Base-by-base conservation (phyloP, 1,140 invertebrate species). In the Heliconius himera region DNA sequence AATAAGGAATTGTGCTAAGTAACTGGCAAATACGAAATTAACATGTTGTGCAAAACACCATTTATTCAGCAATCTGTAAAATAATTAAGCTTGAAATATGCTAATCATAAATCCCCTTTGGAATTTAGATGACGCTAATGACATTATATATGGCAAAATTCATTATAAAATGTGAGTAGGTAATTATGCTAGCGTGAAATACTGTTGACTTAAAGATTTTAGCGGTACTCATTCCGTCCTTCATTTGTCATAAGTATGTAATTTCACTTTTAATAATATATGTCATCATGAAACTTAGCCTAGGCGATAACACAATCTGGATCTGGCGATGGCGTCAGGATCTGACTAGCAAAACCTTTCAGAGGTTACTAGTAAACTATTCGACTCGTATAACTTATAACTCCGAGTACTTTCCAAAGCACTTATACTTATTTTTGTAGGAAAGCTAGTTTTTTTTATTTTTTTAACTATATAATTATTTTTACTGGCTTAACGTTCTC, bases 31-130 rank as follows among this genome's bases (percentile, higher is more conserved):
- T 20, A n/a, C 70, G 49, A 80, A 80, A 80, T 80, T 80, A 72
- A 66, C 74, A 74, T 73, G 20, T 76, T 70, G 8, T 33, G 49
- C 70, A 80, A 76, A 80, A 76, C 33, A 76, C 66, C 73, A 80
- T 80, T 80, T 46, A 72, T 80, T 60, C 22, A 11, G 70, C 46
- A 72, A 77, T 77, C 76, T 71, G 60, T 33, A 41, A 76, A 76
- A 80, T 80, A 79, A 80, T 76, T 76, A 80, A 73, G 70, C 60
- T 76, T 60, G 73, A 70, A 76, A 46, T 80, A 76, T 80, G 78
- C 74, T 80, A 80, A 80, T 80, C 71, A 75, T 76, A 72, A 79
- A 38, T 70, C 54, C 38, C 74, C 36, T 46, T 26, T 66, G 41
- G 38, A 76, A 76, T 76, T 76, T 70, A 46, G 22, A 76, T 76